Evolutionary conservation across 2,797 vertebrate genomes (phyloP).

Genomic region (Apogon hyalosoma): DNA sequence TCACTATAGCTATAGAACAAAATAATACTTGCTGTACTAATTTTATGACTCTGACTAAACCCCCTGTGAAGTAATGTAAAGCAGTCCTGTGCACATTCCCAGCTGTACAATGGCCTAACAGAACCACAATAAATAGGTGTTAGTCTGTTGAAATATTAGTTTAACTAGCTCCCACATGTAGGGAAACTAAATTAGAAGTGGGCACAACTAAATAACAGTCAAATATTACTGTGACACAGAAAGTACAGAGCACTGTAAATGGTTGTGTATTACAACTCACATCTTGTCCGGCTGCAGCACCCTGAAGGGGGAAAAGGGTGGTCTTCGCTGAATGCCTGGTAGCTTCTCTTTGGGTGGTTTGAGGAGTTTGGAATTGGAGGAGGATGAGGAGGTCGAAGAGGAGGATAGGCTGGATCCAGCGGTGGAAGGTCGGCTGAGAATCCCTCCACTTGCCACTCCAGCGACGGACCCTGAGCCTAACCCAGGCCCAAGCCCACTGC

Average conservation of each 20-base stretch:
- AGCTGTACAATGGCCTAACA: no score
- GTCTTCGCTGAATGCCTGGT: conserved; percentile 89
- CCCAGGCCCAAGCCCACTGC: conserved; percentile 84
- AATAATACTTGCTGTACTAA: no score
- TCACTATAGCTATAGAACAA: no score
- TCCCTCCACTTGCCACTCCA: conserved; percentile 75
- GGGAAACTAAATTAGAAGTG: no score
- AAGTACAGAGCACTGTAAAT: not conserved
- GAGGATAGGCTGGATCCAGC: conserved; percentile 86
- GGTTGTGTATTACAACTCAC: conserved; percentile 82
- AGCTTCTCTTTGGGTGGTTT: conserved; percentile 99
- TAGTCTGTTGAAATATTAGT: not conserved
- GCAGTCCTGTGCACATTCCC: no score
- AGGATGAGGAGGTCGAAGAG: conserved; percentile 80
- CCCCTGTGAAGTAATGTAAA: no score
- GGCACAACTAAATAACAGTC: no score
- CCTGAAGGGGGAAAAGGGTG: conserved; percentile 88
- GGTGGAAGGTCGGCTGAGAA: conserved; percentile 83
- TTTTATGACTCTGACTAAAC: no score
- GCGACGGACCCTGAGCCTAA: conserved; percentile 61
- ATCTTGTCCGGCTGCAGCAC: conserved; percentile 90
- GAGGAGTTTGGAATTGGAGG: conserved; percentile 91
- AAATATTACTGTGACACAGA: no score
- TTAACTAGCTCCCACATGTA: no score
- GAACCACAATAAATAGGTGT: not conserved